Base-by-base conservation (phyloP, 2,888 invertebrate species). In the Drosophila greeni region DNA sequence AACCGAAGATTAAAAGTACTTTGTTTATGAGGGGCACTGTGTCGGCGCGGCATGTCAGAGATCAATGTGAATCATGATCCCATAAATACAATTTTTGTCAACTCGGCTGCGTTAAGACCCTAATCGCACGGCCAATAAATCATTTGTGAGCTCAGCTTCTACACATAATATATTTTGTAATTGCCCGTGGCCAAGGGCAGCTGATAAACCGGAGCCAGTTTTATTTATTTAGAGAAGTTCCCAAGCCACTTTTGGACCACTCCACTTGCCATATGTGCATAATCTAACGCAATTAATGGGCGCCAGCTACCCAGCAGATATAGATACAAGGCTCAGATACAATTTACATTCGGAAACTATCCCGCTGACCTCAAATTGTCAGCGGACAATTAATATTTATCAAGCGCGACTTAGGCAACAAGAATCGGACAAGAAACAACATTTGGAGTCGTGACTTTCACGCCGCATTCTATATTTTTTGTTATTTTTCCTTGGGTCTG, bases 371-470 rank as follows among this genome's bases (percentile, higher is more conserved):
- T 73, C 75, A 81, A 85, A 79, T 68, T 75, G 84, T 81, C 73
- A 49, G 48, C 51, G 71, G 47, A 56, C 79, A 81, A 79, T 85
- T 83, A 83, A 83, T 79, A 85, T 85, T 81, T 79, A 85, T 79
- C 78, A 81, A 65, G 68, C 60, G 51, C 57, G 48, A 62, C 74
- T 66, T 69, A 56, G 53, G 23, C 47, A 23, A 26, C 23, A 56
- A 71, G 37, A 71, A 71, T 42, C 20, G 24, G 45, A 61, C 40
- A 48, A 37, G 56, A 54, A 56, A 20, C 26, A 61, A 43, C 45
- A 36, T 36, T n/a, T 51, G 56, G 37, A 29, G 52, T n/a, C 33
- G 29, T 40, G 29, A 70, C 73, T 82, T 79, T 80, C 66, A 23
- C 62, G 61, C 40, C 36, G 43, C 36, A 47, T 47, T 47, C 29